Base-by-base conservation (phyloP, 2,797 vertebrate genomes). In the Rhadinocentrus ornatus region DNA sequence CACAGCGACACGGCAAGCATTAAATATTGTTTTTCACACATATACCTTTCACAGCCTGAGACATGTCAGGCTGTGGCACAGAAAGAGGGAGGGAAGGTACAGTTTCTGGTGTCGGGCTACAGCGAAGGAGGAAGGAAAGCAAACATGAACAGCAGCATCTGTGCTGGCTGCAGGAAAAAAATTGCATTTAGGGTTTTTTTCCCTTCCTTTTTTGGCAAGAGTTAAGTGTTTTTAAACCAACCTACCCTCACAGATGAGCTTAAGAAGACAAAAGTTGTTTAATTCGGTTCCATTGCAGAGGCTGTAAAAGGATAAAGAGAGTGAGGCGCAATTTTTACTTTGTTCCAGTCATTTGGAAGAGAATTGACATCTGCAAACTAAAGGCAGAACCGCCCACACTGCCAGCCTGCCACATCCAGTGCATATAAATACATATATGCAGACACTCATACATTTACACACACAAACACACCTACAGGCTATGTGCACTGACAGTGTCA, bases 191-290 rank as follows among this genome's bases (percentile, higher is more conserved):
- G 82, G 73, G 81, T 84, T 86, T 81, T 77, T 77, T 73, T 83
- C 60, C 32, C 57, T 29, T 57, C 2, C 60, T 78, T 82, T 91
- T 86, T 88, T 95, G 93, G 94, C 94, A 95, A 78, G 90, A 93
- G 86, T 93, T 92, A 88, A 90, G 91, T 94, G 93, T 94, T 93
- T 94, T 94, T 92, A 91, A 94, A 94, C 91, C 92, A 92, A 90
- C 92, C 91, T 88, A 85, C 92, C 90, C 91, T 93, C 93, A 93
- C 92, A 93, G 92, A 94, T 93, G 92, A 93, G 94, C 93, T 95
- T 94, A 93, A 91, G 92, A 93, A 94, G 92, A 95, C 94, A 95
- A 95, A 94, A 94, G 94, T 95, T 94, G 94, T 93, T 94, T 94
- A 94, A 95, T 95, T 94, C 91, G 87, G 92, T 94, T 90, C 88